Percentiles rank a stretch among this genome's conserved stretches.
Evolutionary conservation across 2,888 invertebrate genomes (phyloP).

Genomic region (Lochmaea crataegi): DNA sequence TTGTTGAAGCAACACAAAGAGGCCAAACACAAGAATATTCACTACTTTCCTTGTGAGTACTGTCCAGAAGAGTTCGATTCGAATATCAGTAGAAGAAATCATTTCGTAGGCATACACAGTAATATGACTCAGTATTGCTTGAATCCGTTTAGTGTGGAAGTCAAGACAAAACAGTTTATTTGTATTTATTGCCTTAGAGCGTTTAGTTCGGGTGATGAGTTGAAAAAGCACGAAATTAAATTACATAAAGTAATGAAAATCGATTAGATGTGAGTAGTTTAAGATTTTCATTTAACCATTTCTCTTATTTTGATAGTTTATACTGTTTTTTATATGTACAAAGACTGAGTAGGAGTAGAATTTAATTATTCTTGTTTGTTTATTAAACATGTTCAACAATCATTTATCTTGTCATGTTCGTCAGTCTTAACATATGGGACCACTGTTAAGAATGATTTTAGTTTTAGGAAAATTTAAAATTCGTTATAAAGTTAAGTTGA

Average conservation of each 20-base stretch:
- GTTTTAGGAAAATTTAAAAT: no score
- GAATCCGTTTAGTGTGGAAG: background rate
- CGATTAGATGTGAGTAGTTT: no score
- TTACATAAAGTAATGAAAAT: background rate
- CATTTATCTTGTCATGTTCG: no score
- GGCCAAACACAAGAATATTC: slow-evolving; percentile 10
- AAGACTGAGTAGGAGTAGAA: background rate
- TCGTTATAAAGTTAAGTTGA: no score
- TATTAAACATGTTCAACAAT: background rate
- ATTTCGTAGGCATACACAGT: background rate
- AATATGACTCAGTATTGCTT: background rate
- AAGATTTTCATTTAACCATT: no score
- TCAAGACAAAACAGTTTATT: background rate
- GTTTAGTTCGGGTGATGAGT: background rate
- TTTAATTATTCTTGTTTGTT: background rate
- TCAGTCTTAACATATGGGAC: no score
- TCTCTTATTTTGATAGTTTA: no score
- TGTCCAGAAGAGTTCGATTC: slow-evolving; percentile 9
- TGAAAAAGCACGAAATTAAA: background rate
- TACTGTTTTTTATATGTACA: background rate
- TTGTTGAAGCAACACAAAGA: slow-evolving; percentile 4
- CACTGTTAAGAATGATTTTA: no score
- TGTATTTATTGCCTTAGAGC: background rate
- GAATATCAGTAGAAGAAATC: slow-evolving; percentile 20
- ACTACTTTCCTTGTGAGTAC: slow-evolving; percentile 16